These are phyloP conservation scores for Spinibarbus caldwelli DNA, from an alignment of 2,797 vertebrate genomes.

Conservation along the genomic window DNA sequence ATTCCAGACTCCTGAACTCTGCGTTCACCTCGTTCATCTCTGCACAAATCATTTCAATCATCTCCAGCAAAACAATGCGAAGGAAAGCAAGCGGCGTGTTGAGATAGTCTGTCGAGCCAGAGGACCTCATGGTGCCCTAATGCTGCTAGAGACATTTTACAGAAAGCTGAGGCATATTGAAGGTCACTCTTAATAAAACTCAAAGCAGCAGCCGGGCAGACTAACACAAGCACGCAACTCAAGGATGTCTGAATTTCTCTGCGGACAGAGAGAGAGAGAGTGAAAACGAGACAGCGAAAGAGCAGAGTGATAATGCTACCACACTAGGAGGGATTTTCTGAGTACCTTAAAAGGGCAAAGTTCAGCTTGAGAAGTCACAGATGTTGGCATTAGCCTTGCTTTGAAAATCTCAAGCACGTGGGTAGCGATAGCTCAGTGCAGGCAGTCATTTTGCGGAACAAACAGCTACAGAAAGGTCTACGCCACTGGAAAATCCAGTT, in stretches of 20 bases:
- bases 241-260: constrained; percentile 59
- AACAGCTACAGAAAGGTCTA: constrained; percentile 12
- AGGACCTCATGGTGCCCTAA: constrained; percentile 48
- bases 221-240: constrained; percentile 45
- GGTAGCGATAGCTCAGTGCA: not conserved
- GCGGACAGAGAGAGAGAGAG: constrained; percentile 32
- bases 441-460: constrained; percentile 7
- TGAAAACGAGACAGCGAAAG: constrained; percentile 21
- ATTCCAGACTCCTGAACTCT: constrained; percentile 27
- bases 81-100: constrained; percentile 5
- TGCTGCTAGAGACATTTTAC: constrained; percentile 56
- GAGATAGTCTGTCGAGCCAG: constrained; percentile 41
- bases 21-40: constrained; percentile 32
- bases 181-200: constrained; percentile 67
- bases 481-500: not conserved
- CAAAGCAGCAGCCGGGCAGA: constrained; percentile 47
- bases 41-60: constrained; percentile 41
- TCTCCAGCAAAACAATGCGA: constrained; percentile 42
- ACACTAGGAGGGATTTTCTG: constrained; percentile 59
- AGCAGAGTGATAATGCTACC: constrained; percentile 45
- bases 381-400: constrained; percentile 46
- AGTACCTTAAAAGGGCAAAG: constrained; percentile 59
- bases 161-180: constrained; percentile 61
- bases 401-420: constrained; percentile 45
- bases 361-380: constrained; percentile 47